Conservation (phyloP, 2,888 invertebrate genomes). For the Spodoptera picta region DNA sequence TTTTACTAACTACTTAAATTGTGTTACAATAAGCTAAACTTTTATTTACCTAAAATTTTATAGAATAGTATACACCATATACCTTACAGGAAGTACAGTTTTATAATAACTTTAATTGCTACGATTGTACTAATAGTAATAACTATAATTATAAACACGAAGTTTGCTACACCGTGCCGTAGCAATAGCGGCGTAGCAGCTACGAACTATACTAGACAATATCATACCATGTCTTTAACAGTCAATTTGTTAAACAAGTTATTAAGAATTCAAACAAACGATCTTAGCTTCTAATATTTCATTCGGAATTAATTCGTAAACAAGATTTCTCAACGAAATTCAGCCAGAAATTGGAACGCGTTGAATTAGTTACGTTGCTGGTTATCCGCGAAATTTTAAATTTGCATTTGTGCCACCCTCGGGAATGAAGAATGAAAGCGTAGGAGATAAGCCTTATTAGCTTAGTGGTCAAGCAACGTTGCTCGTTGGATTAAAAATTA, state of each 20-base stretch:
- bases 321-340: conserved; percentile 8
- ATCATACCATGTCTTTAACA: background rate
- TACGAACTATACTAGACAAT: background rate
- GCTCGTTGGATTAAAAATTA: background rate
- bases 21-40: too few relatives aligned
- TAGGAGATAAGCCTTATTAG: conserved; percentile 17
- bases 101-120: too few relatives aligned
- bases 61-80: too few relatives aligned
- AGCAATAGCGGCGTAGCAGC: conserved; percentile 5
- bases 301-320: conserved; percentile 3
- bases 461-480: conserved; percentile 4
- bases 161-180: background rate
- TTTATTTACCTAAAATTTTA: too few relatives aligned
- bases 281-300: conserved; percentile 5
- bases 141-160: too few relatives aligned
- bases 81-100: too few relatives aligned
- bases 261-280: background rate
- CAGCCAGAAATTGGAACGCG: background rate
- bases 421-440: conserved; percentile 1
- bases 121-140: too few relatives aligned
- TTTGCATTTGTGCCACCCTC: conserved; percentile 36
- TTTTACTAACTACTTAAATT: too few relatives aligned
- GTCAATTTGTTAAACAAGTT: background rate
- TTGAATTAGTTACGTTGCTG: conserved; percentile 19
- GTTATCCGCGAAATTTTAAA: conserved; percentile 41